Evolutionary conservation across 92 coral and sea anemone species (phyloP).

Genomic region (Epizoanthus fatuus): DNA sequence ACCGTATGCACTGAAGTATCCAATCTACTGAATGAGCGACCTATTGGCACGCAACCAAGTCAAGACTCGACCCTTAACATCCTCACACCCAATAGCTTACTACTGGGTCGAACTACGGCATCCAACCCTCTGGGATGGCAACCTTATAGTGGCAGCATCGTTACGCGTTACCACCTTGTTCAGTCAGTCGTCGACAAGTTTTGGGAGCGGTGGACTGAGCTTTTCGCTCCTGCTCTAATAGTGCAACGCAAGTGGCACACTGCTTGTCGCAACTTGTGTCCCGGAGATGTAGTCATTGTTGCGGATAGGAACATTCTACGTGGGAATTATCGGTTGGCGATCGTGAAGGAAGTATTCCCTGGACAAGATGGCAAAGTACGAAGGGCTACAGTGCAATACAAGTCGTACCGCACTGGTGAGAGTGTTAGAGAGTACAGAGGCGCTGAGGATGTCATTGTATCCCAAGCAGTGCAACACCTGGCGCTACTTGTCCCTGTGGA

Average conservation of each 20-base stretch:
- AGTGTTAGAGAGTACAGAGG: too few species aligned
- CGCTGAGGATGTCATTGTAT: too few species aligned
- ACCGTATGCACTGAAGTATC: conserved; percentile 74
- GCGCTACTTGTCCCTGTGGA: too few species aligned
- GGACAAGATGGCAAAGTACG: conserved; percentile 45
- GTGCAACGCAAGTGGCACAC: conserved; percentile 64
- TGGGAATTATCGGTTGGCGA: conserved; percentile 55
- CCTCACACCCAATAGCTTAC: conserved; percentile 74
- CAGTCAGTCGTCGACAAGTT: conserved; percentile 75
- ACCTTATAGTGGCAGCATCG: conserved; percentile 37
- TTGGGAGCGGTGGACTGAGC: conserved; percentile 80
- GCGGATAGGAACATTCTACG: conserved; percentile 52
- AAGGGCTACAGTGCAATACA: conserved; percentile 42
- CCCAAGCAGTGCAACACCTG: too few species aligned
- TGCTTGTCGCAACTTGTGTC: conserved; percentile 32
- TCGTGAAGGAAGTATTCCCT: conserved; percentile 52
- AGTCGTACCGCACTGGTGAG: conserved; percentile 41
- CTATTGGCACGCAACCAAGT: conserved; percentile 71
- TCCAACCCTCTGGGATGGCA: conserved; percentile 78
- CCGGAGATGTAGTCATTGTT: conserved; percentile 54
- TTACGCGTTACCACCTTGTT: conserved; percentile 62
- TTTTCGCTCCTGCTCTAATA: conserved; percentile 66
- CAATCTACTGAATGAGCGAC: conserved; percentile 78
- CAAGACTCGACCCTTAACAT: conserved; percentile 65
- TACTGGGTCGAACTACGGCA: conserved; percentile 80